Conservation (phyloP, 2,888 invertebrate genomes). For the Sinhomidia bicolor region DNA sequence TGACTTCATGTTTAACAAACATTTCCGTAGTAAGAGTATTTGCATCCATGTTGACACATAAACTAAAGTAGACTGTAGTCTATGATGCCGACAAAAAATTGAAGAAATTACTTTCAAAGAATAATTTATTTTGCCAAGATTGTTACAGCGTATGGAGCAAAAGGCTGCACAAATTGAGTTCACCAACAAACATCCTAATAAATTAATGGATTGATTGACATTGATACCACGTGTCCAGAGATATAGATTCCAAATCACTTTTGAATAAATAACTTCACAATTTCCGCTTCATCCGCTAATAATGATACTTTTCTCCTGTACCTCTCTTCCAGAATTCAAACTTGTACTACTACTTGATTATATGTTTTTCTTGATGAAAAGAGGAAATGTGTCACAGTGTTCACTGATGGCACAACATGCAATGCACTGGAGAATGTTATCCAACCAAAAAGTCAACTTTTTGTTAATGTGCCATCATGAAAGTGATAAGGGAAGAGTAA, state of each 20-base stretch:
- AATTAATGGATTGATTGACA: not conserved
- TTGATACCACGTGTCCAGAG: not conserved
- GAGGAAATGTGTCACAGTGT: not conserved
- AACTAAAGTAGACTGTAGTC: too few species aligned
- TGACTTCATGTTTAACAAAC: too few species aligned
- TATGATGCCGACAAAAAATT: not conserved
- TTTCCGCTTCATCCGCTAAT: not conserved
- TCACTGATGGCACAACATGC: not conserved
- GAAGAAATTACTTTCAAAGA: not conserved
- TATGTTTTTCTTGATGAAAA: not conserved
- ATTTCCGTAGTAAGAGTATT: too few species aligned
- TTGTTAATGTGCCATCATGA: not conserved
- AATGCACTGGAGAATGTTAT: not conserved
- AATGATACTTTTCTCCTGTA: not conserved
- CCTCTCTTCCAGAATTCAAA: not conserved
- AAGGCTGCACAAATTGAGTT: not conserved
- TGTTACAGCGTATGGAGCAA: not conserved
- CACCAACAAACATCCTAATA: not conserved
- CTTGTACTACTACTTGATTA: not conserved
- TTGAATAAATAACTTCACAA: not conserved
- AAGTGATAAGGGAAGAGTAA: not conserved
- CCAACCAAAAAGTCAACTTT: not conserved
- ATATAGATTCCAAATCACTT: not conserved
- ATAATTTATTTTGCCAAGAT: not conserved
- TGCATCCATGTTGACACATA: too few species aligned